phyloP scores from a whole-genome alignment of 1,140 invertebrate genomes.

The Apis laboriosa region DNA sequence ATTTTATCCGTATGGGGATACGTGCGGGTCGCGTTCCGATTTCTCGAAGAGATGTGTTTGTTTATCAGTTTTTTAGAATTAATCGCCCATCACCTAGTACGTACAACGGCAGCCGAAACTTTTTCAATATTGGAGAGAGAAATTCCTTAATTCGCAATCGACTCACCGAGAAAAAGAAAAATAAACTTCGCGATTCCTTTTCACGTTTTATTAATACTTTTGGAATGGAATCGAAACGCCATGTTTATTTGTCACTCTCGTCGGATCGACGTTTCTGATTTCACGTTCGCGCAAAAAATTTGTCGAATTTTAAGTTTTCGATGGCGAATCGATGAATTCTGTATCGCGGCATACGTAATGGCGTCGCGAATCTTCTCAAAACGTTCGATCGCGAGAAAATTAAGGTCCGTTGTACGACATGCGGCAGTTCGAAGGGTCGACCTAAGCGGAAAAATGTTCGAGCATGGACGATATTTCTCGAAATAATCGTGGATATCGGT shows the following conservation, averaged over 20 bases:
- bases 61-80: constrained; percentile 4
- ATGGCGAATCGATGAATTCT: background rate
- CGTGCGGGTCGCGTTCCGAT: constrained; percentile 20
- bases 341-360: background rate
- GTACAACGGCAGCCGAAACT: background rate
- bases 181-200: background rate
- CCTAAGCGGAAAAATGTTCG: constrained; percentile 27
- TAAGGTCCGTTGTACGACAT: constrained; percentile 14
- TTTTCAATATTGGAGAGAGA: background rate
- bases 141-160: background rate
- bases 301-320: background rate
- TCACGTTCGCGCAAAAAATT: too few relatives aligned
- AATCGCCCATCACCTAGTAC: constrained; percentile 1
- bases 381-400: background rate
- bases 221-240: background rate
- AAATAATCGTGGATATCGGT: constrained; percentile 27
- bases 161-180: background rate
- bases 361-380: background rate
- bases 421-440: constrained; percentile 18
- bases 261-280: too few relatives aligned
- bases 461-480: constrained; percentile 42
- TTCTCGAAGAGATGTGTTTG: background rate
- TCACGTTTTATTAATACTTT: background rate
- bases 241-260: too few relatives aligned
- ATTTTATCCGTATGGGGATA: constrained; percentile 17